A percentile compares a stretch with the other conserved stretches of the same genome.
Evolutionary conservation across 2,797 vertebrate species (phyloP).

Genomic region (Gymnocypris eckloni): DNA sequence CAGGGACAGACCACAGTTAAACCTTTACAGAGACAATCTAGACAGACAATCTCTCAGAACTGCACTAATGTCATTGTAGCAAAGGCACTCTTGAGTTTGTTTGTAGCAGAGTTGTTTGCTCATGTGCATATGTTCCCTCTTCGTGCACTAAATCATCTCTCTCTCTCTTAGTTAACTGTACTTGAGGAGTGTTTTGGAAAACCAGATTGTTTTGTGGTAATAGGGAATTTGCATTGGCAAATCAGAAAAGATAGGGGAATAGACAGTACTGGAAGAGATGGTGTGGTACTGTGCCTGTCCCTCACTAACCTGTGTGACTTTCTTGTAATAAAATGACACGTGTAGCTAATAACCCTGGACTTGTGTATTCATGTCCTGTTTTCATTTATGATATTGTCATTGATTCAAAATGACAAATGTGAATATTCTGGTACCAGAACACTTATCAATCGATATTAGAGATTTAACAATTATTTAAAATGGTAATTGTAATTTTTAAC

Average conservation of each 20-base stretch:
- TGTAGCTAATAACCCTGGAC: conserved; percentile 53
- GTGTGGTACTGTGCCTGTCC: conserved; percentile 47
- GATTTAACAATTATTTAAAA: not conserved
- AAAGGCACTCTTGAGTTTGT: conserved; percentile 31
- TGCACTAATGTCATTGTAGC: conserved; percentile 55
- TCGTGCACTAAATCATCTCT: not conserved
- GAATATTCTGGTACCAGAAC: not conserved
- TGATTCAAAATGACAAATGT: not conserved
- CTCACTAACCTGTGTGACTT: conserved; percentile 59
- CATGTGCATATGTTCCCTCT: not conserved
- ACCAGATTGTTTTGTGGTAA: conserved; percentile 76
- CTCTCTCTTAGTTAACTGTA: not conserved
- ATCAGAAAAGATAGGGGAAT: conserved; percentile 71
- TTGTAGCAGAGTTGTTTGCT: not conserved
- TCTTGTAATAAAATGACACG: conserved; percentile 74
- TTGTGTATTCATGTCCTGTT: conserved; percentile 6
- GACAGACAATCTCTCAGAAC: conserved; percentile 56
- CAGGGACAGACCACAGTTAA: conserved; percentile 24
- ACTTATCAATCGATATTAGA: not conserved
- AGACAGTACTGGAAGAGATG: conserved; percentile 31
- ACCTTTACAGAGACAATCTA: conserved; percentile 42
- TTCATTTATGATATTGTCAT: not conserved
- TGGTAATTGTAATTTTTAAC: not conserved
- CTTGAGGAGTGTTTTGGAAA: conserved; percentile 11
- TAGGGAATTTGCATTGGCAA: conserved; percentile 82